A percentile compares a stretch with the other conserved stretches of the same genome.
phyloP scores from a whole-genome alignment of 1,140 invertebrate genomes.

The Brachionus rotundiformis region DNA sequence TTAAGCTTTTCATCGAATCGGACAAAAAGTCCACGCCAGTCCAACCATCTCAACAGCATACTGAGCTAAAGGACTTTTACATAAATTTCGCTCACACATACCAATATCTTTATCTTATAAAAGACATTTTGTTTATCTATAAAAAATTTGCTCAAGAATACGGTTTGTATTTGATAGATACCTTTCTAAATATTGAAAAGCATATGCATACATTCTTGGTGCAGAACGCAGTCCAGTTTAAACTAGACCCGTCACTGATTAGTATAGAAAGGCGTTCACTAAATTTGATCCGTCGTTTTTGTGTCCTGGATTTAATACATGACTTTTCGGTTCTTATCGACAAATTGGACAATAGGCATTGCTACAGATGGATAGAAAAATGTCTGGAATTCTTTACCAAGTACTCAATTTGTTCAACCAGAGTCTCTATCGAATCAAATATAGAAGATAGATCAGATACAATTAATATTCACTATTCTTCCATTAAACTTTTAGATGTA shows the following conservation, averaged over 20 bases:
- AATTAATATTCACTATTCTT: not conserved
- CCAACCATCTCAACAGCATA: not conserved
- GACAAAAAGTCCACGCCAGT: conserved; percentile 7
- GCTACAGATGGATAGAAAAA: conserved; percentile 47
- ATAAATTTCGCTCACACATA: conserved; percentile 1
- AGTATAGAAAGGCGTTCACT: conserved; percentile 22
- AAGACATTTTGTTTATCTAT: not conserved
- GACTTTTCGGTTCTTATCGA: not conserved
- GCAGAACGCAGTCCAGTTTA: not conserved
- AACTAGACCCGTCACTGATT: not conserved
- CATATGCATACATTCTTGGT: conserved; percentile 27
- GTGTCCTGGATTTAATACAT: conserved; percentile 3
- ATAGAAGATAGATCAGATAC: not conserved
- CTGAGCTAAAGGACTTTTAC: conserved; percentile 17
- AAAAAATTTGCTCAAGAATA: conserved; percentile 28
- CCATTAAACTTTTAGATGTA: conserved; percentile 25
- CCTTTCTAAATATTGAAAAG: conserved; percentile 33
- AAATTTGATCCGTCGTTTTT: not conserved
- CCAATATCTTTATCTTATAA: not conserved
- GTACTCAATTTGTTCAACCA: not conserved
- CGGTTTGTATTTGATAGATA: conserved; percentile 39
- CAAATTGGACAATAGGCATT: conserved; percentile 36
- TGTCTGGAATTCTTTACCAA: conserved; percentile 39
- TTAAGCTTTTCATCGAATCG: conserved; percentile 6
- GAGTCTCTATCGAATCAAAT: not conserved